phyloP scores from a whole-genome alignment of 2,797 vertebrate genomes.

The Phoeniculus purpureus region DNA sequence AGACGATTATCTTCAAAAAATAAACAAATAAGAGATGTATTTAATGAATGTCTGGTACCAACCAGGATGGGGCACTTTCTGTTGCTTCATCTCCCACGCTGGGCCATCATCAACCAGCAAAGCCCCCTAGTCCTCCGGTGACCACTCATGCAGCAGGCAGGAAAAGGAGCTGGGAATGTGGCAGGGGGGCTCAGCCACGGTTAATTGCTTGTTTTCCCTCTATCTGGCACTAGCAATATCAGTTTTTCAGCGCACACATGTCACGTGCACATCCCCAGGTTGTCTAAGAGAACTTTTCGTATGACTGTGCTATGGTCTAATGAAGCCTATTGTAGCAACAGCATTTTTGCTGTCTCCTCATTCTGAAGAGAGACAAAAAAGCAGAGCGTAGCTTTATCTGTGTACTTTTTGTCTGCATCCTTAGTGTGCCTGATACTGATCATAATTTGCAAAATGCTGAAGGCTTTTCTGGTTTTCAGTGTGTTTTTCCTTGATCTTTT shows the following conservation, averaged over 20 bases:
- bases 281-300: neutral
- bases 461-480: neutral
- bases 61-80: fast-evolving
- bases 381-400: neutral
- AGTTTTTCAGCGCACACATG: neutral
- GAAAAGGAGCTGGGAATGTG: neutral
- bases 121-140: fast-evolving
- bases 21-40: neutral
- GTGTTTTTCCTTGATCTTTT: slow-evolving; percentile 55
- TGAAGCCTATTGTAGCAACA: neutral
- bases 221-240: neutral
- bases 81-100: neutral
- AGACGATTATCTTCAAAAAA: neutral
- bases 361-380: neutral
- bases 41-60: neutral
- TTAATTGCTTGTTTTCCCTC: neutral
- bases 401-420: neutral
- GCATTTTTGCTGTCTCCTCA: neutral
- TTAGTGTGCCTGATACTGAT: slow-evolving; percentile 7
- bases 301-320: neutral
- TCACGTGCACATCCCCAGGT: fast-evolving
- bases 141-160: neutral
- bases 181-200: fast-evolving
- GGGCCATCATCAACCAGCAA: neutral
- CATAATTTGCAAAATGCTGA: slow-evolving; percentile 29